Evolutionary conservation across 2,888 invertebrate genomes (phyloP), one percentile per base, ranked within the genome.

Genomic region (Synanthedon tipuliformis): DNA sequence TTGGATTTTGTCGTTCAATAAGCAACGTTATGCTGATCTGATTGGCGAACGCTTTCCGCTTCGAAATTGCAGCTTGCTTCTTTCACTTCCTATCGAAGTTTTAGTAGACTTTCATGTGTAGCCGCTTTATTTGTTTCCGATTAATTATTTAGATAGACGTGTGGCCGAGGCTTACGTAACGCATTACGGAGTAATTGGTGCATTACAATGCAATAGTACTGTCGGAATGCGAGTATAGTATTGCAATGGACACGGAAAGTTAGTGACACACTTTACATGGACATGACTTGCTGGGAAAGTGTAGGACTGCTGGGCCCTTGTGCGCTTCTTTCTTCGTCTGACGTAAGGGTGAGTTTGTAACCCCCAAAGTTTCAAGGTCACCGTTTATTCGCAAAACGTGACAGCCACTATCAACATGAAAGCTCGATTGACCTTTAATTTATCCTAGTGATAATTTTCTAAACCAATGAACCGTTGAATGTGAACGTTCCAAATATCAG

Each of bases 221-320:
- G 65, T 68, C 69, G 69, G 66, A 68, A 69, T 66, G 66, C 66
- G 66, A 61, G 61, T 63, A 63, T 63, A 62, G 62, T 34, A 34
- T 66, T 66, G 63, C 63, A 65, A 65, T 63, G 67, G 66, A 66
- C 66, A 59, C 62, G 62, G 55, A 60, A 60, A 63, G 72, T 66
- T 66, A 62, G 71, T 71, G 69, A 59, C 64, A 59, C 66, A 62
- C 55, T 62, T 60, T 62, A 13, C 12, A 66, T 73, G 75, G 75
- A 73, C 63, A 88, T 88, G 88, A 88, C 88, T 75, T 88, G 88
- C 76, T 88, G 88, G 88, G 88, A 88, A 62, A 88, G 81, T 59
- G 86, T 88, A 75, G 86, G 88, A 65, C 78, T 88, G 57, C 78
- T 88, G 70, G 88, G 88, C 61, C 88, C 88, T 59, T 88, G 88